Evolutionary conservation across 2,113 vertebrate genomes (phyloP).

Genomic region (Bagarius yarrelli): DNA sequence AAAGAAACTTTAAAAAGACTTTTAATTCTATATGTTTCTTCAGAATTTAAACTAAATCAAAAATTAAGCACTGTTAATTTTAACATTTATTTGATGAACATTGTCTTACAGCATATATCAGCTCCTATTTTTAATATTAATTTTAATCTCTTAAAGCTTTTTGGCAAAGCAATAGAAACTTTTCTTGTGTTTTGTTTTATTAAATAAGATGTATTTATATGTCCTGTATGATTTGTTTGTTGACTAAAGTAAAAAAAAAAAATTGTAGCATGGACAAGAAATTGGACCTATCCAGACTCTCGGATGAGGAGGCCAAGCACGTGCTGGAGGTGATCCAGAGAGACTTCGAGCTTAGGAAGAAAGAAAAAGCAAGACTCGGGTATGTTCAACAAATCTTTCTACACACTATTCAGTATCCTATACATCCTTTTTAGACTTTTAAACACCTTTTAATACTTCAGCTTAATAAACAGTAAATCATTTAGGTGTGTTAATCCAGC

Average conservation of each 20-base stretch:
- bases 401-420: neutral
- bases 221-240: neutral
- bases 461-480: neutral
- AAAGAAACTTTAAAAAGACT: neutral
- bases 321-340: conserved; percentile 90
- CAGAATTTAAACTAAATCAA: neutral
- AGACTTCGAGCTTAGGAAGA: conserved; percentile 86
- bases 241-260: neutral
- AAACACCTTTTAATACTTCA: neutral
- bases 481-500: neutral
- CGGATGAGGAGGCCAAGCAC: conserved; percentile 90
- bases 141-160: neutral
- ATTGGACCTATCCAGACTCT: conserved; percentile 88
- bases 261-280: conserved; percentile 78
- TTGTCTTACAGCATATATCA: neutral
- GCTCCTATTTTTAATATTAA: neutral
- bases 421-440: no score
- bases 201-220: no score
- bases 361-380: conserved; percentile 86
- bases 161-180: neutral
- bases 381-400: conserved; percentile 58
- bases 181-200: neutral
- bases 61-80: neutral
- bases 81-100: neutral
- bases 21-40: neutral